Evolutionary conservation across 2,113 vertebrate species (phyloP), one percentile per base, ranked within the genome.

Genomic region (Suricata suricatta): DNA sequence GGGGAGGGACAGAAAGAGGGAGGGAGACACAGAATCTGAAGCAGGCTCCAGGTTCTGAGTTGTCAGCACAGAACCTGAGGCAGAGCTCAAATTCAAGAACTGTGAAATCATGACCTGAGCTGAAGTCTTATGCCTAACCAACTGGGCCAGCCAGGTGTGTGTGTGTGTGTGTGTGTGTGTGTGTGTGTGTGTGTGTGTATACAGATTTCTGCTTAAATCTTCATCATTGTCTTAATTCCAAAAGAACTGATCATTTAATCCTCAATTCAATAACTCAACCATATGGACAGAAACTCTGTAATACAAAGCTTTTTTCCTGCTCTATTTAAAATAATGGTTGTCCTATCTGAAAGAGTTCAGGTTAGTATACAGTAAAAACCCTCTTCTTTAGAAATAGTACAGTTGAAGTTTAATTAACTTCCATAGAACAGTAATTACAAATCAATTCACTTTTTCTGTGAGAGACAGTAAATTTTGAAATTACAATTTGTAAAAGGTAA

Each of bases 381-480:
- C 3, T 79, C 7, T 64, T 3, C 33, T 97, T 84, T 31, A 91
- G 66, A 93, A 96, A 74, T 23, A 92, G 25, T 25, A 31, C 41
- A 74, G 15, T 8, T 81, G 31, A 79, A 74, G 11, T 79, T 87
- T 96, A 96, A 80, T 94, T 93, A 93, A 6, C 35, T 95, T 94
- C 81, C 76, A 60, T 81, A 77, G 7, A 84, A 77, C 2, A 66
- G 17, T 82, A 47, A 89, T n/a, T 94, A 94, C 81, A 95, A 97
- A 77, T 44, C 15, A 95, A 77, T 54, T 93, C 3, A 33, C 14
- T 90, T 79, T 54, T 84, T 82, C 33, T 74, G 16, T 57, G 12
- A 96, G 68, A 41, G 80, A 41, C 3, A 90, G 29, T 69, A 72
- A 50, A 84, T 38, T 91, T 84, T 96, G 64, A 95, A 95, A 95